Conservation (phyloP, 2,797 vertebrate species). For the Premnoplex brunnescens region DNA sequence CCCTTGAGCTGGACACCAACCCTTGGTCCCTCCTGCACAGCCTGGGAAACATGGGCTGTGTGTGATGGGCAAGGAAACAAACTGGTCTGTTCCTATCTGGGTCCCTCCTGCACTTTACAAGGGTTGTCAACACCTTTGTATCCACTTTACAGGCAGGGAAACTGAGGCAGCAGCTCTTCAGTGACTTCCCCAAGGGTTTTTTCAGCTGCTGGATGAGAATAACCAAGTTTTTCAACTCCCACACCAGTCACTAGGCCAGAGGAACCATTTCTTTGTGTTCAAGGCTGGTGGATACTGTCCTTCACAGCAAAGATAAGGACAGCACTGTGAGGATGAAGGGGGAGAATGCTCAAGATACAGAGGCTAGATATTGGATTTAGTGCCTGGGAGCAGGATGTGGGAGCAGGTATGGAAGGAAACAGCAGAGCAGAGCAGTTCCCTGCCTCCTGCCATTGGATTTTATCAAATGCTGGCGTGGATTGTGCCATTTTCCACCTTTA, state of each 20-base stretch:
- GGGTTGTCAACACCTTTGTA: neutral
- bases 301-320: neutral
- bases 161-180: neutral
- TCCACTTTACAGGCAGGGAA: neutral
- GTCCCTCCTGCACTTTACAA: neutral
- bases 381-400: neutral
- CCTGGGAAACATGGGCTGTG: rapidly evolving
- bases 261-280: neutral
- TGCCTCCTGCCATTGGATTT: neutral
- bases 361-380: neutral
- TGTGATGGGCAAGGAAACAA: neutral
- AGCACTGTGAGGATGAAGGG: rapidly evolving
- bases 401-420: neutral
- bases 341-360: neutral
- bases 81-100: neutral
- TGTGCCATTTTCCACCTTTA: rapidly evolving
- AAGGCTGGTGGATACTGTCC: neutral
- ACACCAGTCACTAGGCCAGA: neutral
- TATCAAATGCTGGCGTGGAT: neutral
- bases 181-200: neutral
- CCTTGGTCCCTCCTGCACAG: neutral
- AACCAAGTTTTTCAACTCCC: neutral
- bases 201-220: neutral
- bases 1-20: rapidly evolving
- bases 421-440: neutral